These are phyloP conservation scores for Chrysolina haemoptera DNA, from an alignment of 2,888 invertebrate genomes.

Conservation along the genomic window DNA sequence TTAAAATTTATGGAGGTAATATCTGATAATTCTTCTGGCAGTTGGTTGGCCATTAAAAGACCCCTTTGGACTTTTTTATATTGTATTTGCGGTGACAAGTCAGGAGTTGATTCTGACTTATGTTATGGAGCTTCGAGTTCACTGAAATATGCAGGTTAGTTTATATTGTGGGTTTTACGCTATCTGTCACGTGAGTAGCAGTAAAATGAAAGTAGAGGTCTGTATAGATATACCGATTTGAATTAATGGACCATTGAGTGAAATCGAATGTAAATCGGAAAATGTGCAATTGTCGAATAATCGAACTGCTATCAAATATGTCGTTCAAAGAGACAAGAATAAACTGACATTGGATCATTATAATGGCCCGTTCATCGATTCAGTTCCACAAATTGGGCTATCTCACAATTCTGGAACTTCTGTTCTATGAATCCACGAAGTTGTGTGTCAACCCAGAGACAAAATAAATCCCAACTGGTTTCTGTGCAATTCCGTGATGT, in stretches of 20 bases:
- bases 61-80: slow-evolving; percentile 32
- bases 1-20: slow-evolving; percentile 41
- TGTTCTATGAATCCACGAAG: too few species aligned
- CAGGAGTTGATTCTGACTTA: slow-evolving; percentile 9
- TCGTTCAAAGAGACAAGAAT: not conserved
- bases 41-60: slow-evolving; percentile 34
- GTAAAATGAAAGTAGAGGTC: not conserved
- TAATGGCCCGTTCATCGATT: not conserved
- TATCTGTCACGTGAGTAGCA: not conserved
- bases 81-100: slow-evolving; percentile 14
- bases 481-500: too few species aligned
- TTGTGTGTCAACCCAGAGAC: too few species aligned
- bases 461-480: too few species aligned
- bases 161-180: slow-evolving; percentile 1
- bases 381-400: not conserved
- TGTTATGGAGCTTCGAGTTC: not conserved
- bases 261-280: not conserved
- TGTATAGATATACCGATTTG: not conserved
- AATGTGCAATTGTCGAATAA: not conserved
- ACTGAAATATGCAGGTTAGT: slow-evolving; percentile 15
- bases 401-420: too few species aligned
- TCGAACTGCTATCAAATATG: not conserved
- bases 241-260: not conserved
- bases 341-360: not conserved
- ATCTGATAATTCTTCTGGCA: slow-evolving; percentile 41